These are phyloP conservation scores for Leptogaster cylindrica DNA, from an alignment of 2,888 invertebrate genomes.

Conservation along the genomic window DNA sequence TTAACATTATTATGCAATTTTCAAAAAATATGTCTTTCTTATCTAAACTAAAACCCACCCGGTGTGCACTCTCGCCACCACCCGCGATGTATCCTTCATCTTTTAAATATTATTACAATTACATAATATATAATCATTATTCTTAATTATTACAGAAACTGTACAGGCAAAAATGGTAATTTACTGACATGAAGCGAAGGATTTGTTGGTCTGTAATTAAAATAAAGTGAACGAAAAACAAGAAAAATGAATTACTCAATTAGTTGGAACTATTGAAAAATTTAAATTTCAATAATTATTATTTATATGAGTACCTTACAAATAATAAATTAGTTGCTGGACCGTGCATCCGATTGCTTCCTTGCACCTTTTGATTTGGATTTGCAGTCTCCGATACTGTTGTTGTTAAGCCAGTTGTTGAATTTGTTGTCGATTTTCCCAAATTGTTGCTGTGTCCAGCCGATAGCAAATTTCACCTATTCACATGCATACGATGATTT, in stretches of 20 bases:
- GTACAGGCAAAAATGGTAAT: conserved; percentile 59
- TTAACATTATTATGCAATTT: conserved; percentile 22
- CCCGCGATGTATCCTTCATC: too few relatives aligned
- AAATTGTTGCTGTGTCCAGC: conserved; percentile 50
- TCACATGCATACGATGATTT: conserved; percentile 61
- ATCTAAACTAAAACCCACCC: conserved; percentile 8
- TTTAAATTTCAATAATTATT: too few relatives aligned
- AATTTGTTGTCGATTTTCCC: conserved; percentile 19
- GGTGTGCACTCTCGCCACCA: too few relatives aligned
- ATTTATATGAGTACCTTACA: conserved; percentile 55
- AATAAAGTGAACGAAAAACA: neutral
- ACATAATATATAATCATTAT: too few relatives aligned
- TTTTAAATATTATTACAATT: too few relatives aligned
- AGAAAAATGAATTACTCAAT: neutral
- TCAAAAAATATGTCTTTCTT: conserved; percentile 32
- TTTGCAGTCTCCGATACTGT: conserved; percentile 47
- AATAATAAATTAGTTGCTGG: conserved; percentile 59
- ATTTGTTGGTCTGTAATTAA: conserved; percentile 56
- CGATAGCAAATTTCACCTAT: conserved; percentile 60
- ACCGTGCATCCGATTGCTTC: conserved; percentile 54
- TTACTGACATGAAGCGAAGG: conserved; percentile 59
- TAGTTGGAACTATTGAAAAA: too few relatives aligned
- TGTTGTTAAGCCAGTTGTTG: conserved; percentile 41
- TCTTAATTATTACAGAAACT: conserved; percentile 54
- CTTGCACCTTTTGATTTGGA: conserved; percentile 43